Base-by-base conservation (phyloP, 2,797 vertebrate species). In the Liparis tanakae region DNA sequence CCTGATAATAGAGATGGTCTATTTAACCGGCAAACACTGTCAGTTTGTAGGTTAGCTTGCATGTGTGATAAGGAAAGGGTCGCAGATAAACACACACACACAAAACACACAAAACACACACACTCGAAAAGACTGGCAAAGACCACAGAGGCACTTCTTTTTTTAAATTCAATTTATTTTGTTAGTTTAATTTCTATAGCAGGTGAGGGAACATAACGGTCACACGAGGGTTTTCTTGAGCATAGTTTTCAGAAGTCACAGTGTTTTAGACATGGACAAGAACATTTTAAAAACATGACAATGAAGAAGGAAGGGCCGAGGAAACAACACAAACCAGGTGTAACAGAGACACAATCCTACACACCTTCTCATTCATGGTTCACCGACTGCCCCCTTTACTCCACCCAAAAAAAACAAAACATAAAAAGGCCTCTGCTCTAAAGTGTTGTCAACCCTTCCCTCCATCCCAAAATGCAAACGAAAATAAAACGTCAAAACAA, bases 181-280 rank as follows among this genome's bases (percentile, higher is more conserved):
- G 95, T 96, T 96, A 96, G 95, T 95, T 94, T 81, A 93, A 90
- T 93, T 95, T 93, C 94, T 95, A 95, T 94, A 93, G 92, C 93
- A 92, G 93, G 93, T 94, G 94, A 94, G 92, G 93, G 93, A 94
- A 91, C 93, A 93, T 90, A 89, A 92, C 85, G 86, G 93, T 94
- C 93, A 95, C 94, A 93, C 87, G 50, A 91, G 82, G 81, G 82
- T 88, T 93, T 92, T 91, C 89, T 92, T 92, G 92, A 94, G 93
- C 92, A 94, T 93, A 89, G 90, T 92, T 94, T 94, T 94, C 87
- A 92, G 92, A 94, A 94, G 94, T 95, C 95, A 95, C 94, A 96
- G 94, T 95, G 94, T 95, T 95, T 95, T 86, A 94, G 93, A 94
- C 94, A 86, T 92, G 84, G 84, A 93, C 91, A 90, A 85, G 77